Evolutionary conservation across 1,140 invertebrate species (phyloP), one percentile per base, ranked within the genome.

Genomic region (Panagrolaimus sp.): DNA sequence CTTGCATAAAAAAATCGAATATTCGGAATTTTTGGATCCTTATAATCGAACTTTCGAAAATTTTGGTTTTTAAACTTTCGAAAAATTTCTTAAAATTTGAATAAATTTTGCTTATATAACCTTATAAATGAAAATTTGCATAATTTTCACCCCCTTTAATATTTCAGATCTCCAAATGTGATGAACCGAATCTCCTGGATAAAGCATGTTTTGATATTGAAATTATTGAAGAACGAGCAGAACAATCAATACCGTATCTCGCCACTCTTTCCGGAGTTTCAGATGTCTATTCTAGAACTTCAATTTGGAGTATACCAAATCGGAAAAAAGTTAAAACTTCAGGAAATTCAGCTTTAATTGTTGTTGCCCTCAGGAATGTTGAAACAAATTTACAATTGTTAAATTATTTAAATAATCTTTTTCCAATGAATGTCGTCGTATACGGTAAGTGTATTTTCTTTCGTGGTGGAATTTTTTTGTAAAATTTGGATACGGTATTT

Each of bases 161-260:
- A 4, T 43, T 75, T 21, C 66, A 75, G 73, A 68, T 75, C 47
- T 69, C 74, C 9, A 74, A 64, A 65, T 76, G 74, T 38, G 76
- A 38, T 38, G 79, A 38, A 72, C 79, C 21, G 12, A 69, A 15
- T 68, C 2, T 14, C n/a, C 7, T 38, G 7, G 32, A 52, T 17
- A 21, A 78, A 15, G 38, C 76, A 7, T 76, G 75, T 58, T 76
- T 76, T 48, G 64, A 71, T 47, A 44, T 76, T 21, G 32, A 64
- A 43, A 44, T 76, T 12, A 52, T 76, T 17, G 75, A 76, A 65
- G 73, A 77, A 32, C 15, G 47, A 8, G 69, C 76, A 12, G 75
- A 76, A 48, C 68, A 63, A 38, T 24, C 32, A 10, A 52, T 63
- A 15, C 17, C 65, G 6, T 43, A 44, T 14, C 21, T 44, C 12